Conservation (phyloP, 2,888 invertebrate genomes). For the Oasisia sp. region DNA sequence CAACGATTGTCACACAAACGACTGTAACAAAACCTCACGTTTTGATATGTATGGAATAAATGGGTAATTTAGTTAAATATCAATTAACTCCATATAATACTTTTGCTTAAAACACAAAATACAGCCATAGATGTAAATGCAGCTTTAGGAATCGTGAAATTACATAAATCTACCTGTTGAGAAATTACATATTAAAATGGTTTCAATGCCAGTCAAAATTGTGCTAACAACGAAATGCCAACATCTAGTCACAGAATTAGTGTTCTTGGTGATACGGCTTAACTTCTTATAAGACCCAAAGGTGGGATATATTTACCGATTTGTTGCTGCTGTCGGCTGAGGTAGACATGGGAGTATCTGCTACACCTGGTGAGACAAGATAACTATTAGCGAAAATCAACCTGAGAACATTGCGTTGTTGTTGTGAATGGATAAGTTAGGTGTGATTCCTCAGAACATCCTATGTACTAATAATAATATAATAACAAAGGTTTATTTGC, state of each 20-base stretch:
- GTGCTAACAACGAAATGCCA: no score
- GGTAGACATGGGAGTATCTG: slow-evolving; percentile 48
- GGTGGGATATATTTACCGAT: slow-evolving; percentile 48
- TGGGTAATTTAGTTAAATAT: background rate
- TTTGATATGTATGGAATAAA: background rate
- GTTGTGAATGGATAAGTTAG: no score
- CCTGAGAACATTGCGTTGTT: background rate
- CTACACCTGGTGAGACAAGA: slow-evolving; percentile 24
- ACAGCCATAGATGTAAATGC: background rate
- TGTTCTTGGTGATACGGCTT: no score
- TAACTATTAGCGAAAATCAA: background rate
- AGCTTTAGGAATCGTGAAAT: background rate
- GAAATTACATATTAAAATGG: no score
- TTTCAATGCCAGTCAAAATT: no score
- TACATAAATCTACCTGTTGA: no score
- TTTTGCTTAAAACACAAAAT: background rate
- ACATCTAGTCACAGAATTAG: no score
- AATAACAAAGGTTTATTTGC: no score
- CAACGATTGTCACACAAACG: background rate
- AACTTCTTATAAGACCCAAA: no score
- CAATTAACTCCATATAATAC: background rate
- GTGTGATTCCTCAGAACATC: no score
- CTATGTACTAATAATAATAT: no score
- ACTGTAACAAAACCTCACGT: background rate
- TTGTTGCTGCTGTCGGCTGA: slow-evolving; percentile 45